phyloP scores from a whole-genome alignment of 2,888 invertebrate species.

The Watsonalla cultraria region DNA sequence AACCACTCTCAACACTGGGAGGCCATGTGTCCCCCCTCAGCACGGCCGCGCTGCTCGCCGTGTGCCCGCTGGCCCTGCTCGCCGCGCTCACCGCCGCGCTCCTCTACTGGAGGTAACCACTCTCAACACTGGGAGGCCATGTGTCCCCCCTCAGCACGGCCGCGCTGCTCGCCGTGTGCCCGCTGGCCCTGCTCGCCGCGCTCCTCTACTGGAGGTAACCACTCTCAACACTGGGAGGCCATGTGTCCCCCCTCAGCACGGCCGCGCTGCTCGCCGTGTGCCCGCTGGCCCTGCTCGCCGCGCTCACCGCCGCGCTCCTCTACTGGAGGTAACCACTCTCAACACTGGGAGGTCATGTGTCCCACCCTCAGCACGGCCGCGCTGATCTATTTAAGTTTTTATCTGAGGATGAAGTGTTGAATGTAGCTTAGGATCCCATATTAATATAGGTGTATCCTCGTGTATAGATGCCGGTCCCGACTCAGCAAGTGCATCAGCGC shows the following conservation, averaged over 20 bases:
- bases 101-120: slow-evolving; percentile 55
- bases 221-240: no score
- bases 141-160: slow-evolving; percentile 46
- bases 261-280: neutral
- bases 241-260: no score
- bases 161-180: slow-evolving; percentile 49
- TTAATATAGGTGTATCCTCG: neutral
- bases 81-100: no score
- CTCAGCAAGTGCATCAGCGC: slow-evolving; percentile 72
- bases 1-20: no score
- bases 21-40: no score
- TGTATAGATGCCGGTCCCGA: slow-evolving; percentile 55
- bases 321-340: no score
- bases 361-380: neutral
- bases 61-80: no score
- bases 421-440: no score
- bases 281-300: neutral
- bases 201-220: slow-evolving; percentile 59
- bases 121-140: slow-evolving; percentile 49
- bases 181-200: slow-evolving; percentile 48
- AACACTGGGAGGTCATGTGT: neutral
- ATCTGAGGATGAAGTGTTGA: neutral
- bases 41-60: no score
- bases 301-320: no score
- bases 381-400: neutral